phyloP scores from a whole-genome alignment of 2,888 invertebrate genomes.

The Sphaeridia pumilis region DNA sequence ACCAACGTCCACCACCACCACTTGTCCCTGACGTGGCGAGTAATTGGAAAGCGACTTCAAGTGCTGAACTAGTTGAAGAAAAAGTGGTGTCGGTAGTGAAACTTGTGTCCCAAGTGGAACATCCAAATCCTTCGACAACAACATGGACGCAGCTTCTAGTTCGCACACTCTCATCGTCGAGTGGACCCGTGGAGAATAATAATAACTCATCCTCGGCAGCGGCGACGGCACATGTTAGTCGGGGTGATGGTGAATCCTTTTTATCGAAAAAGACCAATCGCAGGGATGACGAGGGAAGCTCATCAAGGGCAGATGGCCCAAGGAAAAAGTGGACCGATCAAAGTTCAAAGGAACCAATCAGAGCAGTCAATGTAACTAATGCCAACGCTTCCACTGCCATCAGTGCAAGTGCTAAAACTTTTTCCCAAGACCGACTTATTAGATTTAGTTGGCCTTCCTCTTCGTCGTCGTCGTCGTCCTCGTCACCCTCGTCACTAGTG shows the following conservation, averaged over 20 bases:
- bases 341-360: conserved; percentile 3
- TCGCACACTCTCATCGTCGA: not conserved
- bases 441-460: not conserved
- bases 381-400: too few species aligned
- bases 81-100: too few species aligned
- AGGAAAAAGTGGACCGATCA: not conserved
- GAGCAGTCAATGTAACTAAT: not conserved
- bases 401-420: not conserved
- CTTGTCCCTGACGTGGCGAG: too few species aligned
- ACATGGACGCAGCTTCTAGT: too few species aligned
- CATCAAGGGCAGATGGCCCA: not conserved
- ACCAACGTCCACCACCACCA: too few species aligned
- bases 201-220: not conserved
- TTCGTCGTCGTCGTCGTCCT: too few species aligned
- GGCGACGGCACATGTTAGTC: not conserved
- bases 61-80: too few species aligned
- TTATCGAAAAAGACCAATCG: too few species aligned
- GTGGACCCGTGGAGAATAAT: not conserved
- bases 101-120: too few species aligned
- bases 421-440: not conserved
- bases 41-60: too few species aligned
- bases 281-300: not conserved
- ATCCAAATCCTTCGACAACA: too few species aligned
- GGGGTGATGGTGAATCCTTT: not conserved
- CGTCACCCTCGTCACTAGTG: too few species aligned